phyloP scores from a whole-genome alignment of 1,140 invertebrate species.

The Diorhabda elongata region DNA sequence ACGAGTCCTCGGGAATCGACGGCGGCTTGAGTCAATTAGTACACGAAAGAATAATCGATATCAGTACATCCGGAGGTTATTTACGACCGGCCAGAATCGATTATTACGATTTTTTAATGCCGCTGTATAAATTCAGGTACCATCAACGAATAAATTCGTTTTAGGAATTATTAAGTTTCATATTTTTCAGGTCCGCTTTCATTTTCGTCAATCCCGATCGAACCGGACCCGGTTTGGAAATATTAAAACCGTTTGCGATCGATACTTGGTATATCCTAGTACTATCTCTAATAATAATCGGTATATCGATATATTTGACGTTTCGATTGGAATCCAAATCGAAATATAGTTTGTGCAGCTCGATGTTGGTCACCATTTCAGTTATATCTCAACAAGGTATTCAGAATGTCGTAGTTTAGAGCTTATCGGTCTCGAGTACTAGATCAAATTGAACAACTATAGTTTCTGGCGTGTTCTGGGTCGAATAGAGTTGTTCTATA shows the following conservation, averaged over 20 bases:
- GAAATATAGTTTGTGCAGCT: conserved; percentile 23
- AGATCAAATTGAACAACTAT: no score
- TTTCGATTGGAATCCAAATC: background rate
- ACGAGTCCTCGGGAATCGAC: conserved; percentile 30
- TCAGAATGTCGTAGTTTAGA: background rate
- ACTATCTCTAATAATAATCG: conserved; percentile 15
- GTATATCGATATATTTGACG: conserved; percentile 25
- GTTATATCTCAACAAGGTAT: conserved; percentile 30
- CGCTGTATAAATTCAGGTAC: conserved; percentile 34
- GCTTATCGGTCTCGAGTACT: no score
- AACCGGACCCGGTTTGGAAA: conserved; percentile 26
- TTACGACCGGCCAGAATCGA: conserved; percentile 24
- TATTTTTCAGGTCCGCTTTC: conserved; percentile 30
- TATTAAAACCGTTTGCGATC: conserved; percentile 32
- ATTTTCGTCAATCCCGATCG: conserved; percentile 31
- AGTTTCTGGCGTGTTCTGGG: no score
- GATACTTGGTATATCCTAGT: conserved; percentile 27
- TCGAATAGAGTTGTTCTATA: no score
- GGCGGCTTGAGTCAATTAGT: conserved; percentile 29
- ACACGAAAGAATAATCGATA: conserved; percentile 24
- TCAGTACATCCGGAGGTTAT: conserved; percentile 20
- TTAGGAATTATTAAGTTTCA: background rate
- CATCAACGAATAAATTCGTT: background rate
- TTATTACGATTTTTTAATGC: conserved; percentile 32
- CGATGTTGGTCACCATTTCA: conserved; percentile 26